Conservation (phyloP, 2,797 vertebrate species). For the Muscicapa comitata region DNA sequence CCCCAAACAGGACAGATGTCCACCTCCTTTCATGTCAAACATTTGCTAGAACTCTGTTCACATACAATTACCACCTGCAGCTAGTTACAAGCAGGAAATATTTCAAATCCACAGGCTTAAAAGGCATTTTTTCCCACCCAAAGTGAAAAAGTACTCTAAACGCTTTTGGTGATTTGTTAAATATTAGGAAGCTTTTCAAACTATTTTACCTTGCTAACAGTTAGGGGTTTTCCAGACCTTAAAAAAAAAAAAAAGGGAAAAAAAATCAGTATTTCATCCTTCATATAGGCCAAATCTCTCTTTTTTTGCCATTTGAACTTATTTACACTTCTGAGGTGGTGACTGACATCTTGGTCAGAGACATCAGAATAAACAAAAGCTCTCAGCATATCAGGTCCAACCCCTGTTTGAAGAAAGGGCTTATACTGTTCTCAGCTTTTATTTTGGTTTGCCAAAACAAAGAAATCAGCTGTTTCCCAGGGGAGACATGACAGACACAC, state of each 20-base stretch:
- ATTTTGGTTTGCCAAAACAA: not conserved
- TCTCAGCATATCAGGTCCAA: not conserved
- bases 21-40: not conserved
- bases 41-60: not conserved
- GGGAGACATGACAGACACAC: not conserved
- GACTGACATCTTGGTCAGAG: not conserved
- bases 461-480: not conserved
- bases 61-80: not conserved
- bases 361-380: not conserved
- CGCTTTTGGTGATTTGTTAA: not conserved
- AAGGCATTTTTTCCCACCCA: not conserved
- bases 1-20: fast-evolving
- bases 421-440: not conserved
- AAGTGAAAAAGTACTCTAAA: not conserved
- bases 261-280: not conserved
- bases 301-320: not conserved
- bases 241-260: not conserved
- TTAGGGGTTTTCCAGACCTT: not conserved
- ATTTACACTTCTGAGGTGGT: not conserved
- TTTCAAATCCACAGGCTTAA: not conserved
- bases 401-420: not conserved
- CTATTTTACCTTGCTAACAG: not conserved
- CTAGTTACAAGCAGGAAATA: not conserved
- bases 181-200: not conserved
- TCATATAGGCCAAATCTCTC: not conserved